phyloP scores from a whole-genome alignment of 2,888 invertebrate species.

The Metallyticus violacea region DNA sequence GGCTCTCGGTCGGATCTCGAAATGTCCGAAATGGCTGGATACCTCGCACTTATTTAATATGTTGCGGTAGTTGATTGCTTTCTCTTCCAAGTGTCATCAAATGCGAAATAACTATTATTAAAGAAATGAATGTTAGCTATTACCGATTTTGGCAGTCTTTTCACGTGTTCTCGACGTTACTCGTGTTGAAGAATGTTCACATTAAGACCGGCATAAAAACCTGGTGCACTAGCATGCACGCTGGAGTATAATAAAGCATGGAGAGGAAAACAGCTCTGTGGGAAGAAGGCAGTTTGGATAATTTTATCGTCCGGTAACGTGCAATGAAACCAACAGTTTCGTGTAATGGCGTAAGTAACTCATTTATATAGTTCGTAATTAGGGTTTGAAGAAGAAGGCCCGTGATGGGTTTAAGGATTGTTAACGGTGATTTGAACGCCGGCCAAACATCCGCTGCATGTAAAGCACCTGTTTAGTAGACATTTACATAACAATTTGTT shows the following conservation, averaged over 20 bases:
- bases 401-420: not conserved
- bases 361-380: not conserved
- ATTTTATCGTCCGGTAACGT: not conserved
- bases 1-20: no score
- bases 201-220: no score
- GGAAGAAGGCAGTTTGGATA: not conserved
- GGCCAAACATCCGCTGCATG: not conserved
- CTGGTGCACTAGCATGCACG: no score
- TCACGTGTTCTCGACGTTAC: no score
- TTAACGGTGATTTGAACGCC: not conserved
- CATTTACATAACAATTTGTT: not conserved
- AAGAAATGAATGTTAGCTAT: no score
- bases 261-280: not conserved
- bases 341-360: not conserved
- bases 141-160: no score
- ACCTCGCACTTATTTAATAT: no score
- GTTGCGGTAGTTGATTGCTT: no score
- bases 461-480: not conserved
- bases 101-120: no score
- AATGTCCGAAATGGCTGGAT: no score
- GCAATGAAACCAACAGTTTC: not conserved
- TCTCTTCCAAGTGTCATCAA: no score
- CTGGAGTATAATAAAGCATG: not conserved
- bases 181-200: no score
- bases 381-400: not conserved